Evolutionary conservation across 2,797 vertebrate species (phyloP).

Genomic region (Spinus olivaceus): DNA sequence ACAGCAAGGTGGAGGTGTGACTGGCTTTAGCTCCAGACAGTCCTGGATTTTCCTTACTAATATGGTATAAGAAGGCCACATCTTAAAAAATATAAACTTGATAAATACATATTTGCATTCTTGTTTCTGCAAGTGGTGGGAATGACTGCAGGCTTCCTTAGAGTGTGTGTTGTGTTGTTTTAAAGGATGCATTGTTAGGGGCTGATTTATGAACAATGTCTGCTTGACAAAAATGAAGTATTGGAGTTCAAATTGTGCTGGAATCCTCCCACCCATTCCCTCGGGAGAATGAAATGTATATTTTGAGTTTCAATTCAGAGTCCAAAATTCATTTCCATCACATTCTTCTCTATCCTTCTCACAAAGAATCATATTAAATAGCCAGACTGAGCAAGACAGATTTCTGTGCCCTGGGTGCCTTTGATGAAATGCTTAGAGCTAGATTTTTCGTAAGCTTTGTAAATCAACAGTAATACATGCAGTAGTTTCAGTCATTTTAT

Average conservation of each 20-base stretch:
- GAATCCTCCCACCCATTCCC: not conserved
- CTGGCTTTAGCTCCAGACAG: not conserved
- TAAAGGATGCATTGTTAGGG: not conserved
- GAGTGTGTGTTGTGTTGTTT: not conserved
- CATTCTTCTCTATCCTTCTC: not conserved
- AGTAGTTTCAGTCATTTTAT: not conserved
- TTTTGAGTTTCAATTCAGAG: conserved; percentile 40
- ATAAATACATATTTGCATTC: not conserved
- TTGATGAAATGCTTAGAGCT: not conserved
- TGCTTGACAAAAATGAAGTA: conserved; percentile 5
- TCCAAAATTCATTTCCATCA: not conserved
- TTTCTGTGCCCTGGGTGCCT: not conserved
- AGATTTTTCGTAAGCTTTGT: not conserved
- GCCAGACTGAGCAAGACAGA: not conserved
- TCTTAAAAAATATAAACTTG: not conserved
- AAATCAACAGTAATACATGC: not conserved
- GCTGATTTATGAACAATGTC: not conserved
- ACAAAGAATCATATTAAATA: not conserved
- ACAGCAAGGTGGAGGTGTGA: not conserved
- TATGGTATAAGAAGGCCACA: not conserved
- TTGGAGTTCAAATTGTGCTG: not conserved
- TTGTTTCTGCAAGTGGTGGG: not conserved
- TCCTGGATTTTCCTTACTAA: not conserved
- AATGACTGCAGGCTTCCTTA: not conserved
- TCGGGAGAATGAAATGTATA: not conserved